phyloP scores from a whole-genome alignment of 2,888 invertebrate genomes.

The Myopa testacea region DNA sequence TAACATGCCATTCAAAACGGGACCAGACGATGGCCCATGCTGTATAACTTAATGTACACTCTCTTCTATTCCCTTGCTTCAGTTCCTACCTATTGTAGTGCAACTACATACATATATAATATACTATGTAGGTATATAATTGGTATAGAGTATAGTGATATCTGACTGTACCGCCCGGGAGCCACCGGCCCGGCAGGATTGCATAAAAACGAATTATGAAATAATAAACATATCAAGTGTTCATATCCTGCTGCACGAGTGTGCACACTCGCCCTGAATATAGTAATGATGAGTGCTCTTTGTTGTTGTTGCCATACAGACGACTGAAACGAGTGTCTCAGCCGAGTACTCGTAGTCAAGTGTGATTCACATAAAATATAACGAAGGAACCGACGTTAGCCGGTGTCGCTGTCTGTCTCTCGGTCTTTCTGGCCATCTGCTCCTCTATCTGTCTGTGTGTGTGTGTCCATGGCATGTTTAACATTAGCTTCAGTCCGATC shows the following conservation, averaged over 20 bases:
- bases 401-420: neutral
- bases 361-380: neutral
- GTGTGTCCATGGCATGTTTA: neutral
- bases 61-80: too few relatives aligned
- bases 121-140: too few relatives aligned
- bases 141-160: too few relatives aligned
- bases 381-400: neutral
- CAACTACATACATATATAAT: too few relatives aligned
- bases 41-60: too few relatives aligned
- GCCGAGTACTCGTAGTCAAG: neutral
- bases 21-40: too few relatives aligned
- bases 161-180: too few relatives aligned
- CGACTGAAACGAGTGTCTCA: neutral
- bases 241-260: constrained; percentile 27
- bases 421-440: neutral
- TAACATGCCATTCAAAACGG: too few relatives aligned
- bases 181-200: neutral
- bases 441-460: neutral
- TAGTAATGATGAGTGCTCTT: constrained; percentile 33
- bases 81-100: too few relatives aligned
- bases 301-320: neutral
- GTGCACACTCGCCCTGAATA: constrained; percentile 35
- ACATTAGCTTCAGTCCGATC: neutral
- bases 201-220: constrained; percentile 30
- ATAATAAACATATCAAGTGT: constrained; percentile 36